Base-by-base conservation (phyloP, 2,888 invertebrate species). In the Drosophila quasianomalipes region DNA sequence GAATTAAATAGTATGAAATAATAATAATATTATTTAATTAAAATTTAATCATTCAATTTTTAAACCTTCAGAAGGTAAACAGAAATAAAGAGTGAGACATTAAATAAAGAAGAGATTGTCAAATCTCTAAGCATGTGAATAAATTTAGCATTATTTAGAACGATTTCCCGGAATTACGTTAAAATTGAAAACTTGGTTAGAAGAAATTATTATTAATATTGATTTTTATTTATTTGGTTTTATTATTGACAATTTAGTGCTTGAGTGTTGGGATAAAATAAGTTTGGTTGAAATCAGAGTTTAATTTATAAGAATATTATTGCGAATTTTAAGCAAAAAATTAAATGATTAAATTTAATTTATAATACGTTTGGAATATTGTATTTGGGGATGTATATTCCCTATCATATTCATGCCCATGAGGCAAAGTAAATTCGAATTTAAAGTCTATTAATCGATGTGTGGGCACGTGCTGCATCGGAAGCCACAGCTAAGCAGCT, bases 391-490 rank as follows among this genome's bases (percentile, higher is more conserved):
- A 16, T 10, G 5, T 26, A 33, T 10, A 6, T 37, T 35, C 30
- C 16, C 7, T 26, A 30, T 26, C 26, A 14, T 22, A 0, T 6
- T 47, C 28, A 3, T 3, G 1, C 3, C 0, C 10, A 41, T 28
- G 16, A 52, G 10, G 53, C 51, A 67, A 69, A 63, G 67, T 79
- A 70, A 67, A 80, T 80, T 75, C 69, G 49, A 66, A 76, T 81
- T 88, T 83, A 85, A 90, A 85, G 89, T 73, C 68, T 70, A 69
- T 89, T 74, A 71, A 74, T 73, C 72, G 74, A 74, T 71, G 74
- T 65, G 64, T 68, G 66, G 82, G 54, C 89, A 85, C 89, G 84
- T 65, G 55, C 51, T 28, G 31, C 33, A 37, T 70, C 28, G 47
- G 39, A 66, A 37, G 44, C 51, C 52, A 0, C 49, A 33, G 57